Evolutionary conservation across 2,888 invertebrate species (phyloP).

Genomic region (Drosophila kanekoi): DNA sequence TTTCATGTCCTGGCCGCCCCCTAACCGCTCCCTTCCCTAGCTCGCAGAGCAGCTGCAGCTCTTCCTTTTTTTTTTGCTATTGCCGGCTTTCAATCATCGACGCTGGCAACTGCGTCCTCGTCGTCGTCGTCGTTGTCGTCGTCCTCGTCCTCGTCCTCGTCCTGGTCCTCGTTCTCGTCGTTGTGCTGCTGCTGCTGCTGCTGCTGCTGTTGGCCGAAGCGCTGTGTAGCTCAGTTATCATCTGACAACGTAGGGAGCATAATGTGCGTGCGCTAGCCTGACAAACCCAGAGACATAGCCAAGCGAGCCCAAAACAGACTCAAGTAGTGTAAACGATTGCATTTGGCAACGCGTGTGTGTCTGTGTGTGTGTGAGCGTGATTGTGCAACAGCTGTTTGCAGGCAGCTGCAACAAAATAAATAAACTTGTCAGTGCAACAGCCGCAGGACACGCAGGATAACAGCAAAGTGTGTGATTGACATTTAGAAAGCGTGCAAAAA

Average conservation of each 20-base stretch:
- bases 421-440: constrained; percentile 38
- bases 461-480: constrained; percentile 22
- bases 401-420: constrained; percentile 28
- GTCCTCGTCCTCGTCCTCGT: constrained; percentile 1
- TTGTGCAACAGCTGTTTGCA: constrained; percentile 66
- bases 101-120: constrained; percentile 31
- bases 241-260: constrained; percentile 61
- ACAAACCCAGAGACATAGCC: constrained; percentile 7
- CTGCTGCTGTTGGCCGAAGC: constrained; percentile 9
- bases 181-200: constrained; percentile 3
- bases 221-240: constrained; percentile 56
- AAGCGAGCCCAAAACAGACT: constrained; percentile 4
- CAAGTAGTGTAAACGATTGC: constrained; percentile 9
- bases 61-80: constrained; percentile 3
- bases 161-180: background rate
- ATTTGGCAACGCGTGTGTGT: constrained; percentile 4
- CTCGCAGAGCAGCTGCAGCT: constrained; percentile 28
- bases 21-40: background rate
- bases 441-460: constrained; percentile 15
- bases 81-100: constrained; percentile 63
- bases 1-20: constrained; percentile 1
- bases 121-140: constrained; percentile 8
- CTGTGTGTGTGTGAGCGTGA: constrained; percentile 6
- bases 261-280: constrained; percentile 64
- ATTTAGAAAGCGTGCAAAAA: constrained; percentile 9